Percentiles rank a stretch among this genome's conserved stretches.
These are phyloP conservation scores for Diabrotica virgifera DNA, from an alignment of 1,140 invertebrate species.

Conservation along the genomic window DNA sequence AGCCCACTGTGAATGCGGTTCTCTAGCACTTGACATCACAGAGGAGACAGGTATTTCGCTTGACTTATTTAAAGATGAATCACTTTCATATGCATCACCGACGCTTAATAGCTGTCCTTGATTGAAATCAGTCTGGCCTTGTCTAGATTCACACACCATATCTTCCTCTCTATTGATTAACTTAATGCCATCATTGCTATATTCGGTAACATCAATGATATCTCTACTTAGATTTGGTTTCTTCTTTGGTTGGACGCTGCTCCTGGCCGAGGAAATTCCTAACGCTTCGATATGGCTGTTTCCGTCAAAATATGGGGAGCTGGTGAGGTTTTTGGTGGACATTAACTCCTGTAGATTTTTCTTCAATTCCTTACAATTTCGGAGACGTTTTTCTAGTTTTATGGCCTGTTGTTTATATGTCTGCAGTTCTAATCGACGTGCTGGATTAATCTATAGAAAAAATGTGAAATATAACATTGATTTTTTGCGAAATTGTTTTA, in stretches of 20 bases:
- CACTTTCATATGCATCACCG: neutral
- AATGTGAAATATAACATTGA: neutral
- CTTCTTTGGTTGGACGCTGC: slow-evolving; percentile 9
- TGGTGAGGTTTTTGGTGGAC: slow-evolving; percentile 6
- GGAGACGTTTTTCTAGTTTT: slow-evolving; percentile 35
- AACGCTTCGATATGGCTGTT: slow-evolving; percentile 26
- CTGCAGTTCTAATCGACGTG: slow-evolving; percentile 42
- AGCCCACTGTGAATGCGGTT: neutral
- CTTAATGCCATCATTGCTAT: slow-evolving; percentile 26
- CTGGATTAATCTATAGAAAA: slow-evolving; percentile 34
- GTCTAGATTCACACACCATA: neutral
- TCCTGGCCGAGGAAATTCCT: slow-evolving; percentile 7
- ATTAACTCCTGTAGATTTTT: slow-evolving; percentile 30
- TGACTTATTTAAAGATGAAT: slow-evolving; percentile 17
- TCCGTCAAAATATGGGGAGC: slow-evolving; percentile 22
- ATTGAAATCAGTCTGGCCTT: neutral
- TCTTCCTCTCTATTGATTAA: slow-evolving; percentile 17
- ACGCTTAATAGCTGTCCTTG: slow-evolving; percentile 4
- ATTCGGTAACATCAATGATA: slow-evolving; percentile 32
- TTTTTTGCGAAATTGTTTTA: no score
- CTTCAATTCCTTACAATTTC: slow-evolving; percentile 28
- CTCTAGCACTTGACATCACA: slow-evolving; percentile 12
- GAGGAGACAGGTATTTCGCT: slow-evolving; percentile 8
- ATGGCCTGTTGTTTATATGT: slow-evolving; percentile 44
- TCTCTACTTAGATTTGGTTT: slow-evolving; percentile 21